Evolutionary conservation across 53 echinoderm and acorn worm genomes (phyloP).

Genomic region (Patiria pectinifera): DNA sequence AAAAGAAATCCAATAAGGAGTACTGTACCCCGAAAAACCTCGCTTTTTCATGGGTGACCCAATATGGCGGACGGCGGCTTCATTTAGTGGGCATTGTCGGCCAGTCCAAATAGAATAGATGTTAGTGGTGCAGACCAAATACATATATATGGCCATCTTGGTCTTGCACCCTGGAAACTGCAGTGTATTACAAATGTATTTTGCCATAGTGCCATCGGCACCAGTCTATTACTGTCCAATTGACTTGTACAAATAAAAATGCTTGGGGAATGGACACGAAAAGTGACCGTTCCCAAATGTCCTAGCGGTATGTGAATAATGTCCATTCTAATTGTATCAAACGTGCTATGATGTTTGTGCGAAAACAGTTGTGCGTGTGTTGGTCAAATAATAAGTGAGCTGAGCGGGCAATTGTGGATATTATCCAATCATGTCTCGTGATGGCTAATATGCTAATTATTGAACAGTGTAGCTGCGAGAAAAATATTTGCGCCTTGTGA

Average conservation of each 20-base stretch:
- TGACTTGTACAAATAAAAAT: conserved; percentile 1
- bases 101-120: no score
- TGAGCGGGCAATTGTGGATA: background rate
- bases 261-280: background rate
- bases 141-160: background rate
- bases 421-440: background rate
- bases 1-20: no score
- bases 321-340: background rate
- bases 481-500: background rate
- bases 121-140: no score
- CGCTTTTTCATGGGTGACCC: no score
- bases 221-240: background rate
- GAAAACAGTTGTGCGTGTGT: background rate
- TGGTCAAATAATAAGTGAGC: background rate
- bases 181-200: background rate
- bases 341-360: background rate
- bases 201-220: background rate
- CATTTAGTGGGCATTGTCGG: no score
- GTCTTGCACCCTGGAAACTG: conserved; percentile 24
- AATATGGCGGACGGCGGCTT: no score
- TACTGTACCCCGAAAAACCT: no score
- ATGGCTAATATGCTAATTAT: background rate
- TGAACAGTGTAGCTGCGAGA: background rate
- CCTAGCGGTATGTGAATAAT: background rate
- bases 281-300: background rate